Conservation (phyloP, 2,113 vertebrate genomes). For the Passer montanus region DNA sequence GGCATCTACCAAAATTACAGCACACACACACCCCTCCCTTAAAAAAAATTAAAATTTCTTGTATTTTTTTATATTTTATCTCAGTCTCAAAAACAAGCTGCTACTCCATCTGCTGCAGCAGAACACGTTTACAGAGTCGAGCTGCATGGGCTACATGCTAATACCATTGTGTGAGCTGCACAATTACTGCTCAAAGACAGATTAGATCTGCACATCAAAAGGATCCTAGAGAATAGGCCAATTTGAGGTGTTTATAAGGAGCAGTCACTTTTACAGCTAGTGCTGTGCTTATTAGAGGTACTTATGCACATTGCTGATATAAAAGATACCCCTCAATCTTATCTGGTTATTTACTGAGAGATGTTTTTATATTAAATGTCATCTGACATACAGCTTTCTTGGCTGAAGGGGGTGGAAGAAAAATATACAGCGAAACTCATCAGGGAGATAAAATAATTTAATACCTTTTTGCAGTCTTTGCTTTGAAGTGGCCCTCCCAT, state of each 20-base stretch:
- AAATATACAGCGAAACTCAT: neutral
- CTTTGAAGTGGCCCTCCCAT: neutral
- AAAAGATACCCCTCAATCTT: neutral
- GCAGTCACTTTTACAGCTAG: neutral
- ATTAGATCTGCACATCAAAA: neutral
- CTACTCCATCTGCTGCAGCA: neutral
- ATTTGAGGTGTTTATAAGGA: neutral
- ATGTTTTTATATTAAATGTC: neutral
- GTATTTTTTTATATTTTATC: neutral
- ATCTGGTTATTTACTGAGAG: neutral
- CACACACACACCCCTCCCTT: fast-evolving
- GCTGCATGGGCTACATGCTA: neutral
- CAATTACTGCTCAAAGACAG: neutral
- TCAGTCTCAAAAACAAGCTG: conserved; percentile 9
- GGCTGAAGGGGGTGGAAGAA: neutral
- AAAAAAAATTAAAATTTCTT: neutral
- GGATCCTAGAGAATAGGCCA: neutral
- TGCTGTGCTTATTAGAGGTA: neutral
- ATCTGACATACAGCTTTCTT: neutral
- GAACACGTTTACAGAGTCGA: neutral
- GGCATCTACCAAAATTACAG: neutral
- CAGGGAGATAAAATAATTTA: neutral
- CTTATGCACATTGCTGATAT: neutral
- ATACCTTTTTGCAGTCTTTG: neutral
- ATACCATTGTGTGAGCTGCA: neutral